Percentiles rank a stretch among this genome's conserved stretches.
Evolutionary conservation across 2,797 vertebrate species (phyloP).

Genomic region (Sebastes kiyomatsui): DNA sequence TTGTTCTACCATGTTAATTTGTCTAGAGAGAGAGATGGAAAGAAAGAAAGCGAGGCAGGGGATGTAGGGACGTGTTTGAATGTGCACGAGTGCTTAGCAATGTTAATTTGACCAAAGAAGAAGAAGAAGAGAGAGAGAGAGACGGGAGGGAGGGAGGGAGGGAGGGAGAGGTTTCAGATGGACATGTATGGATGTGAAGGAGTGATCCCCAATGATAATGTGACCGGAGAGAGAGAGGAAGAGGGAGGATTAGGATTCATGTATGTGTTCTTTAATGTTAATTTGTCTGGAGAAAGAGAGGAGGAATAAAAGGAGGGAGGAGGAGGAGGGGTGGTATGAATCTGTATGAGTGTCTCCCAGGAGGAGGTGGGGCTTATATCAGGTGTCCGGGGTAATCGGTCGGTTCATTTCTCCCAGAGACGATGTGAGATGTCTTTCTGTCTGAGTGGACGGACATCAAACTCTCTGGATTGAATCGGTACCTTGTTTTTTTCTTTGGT

Average conservation of each 20-base stretch:
- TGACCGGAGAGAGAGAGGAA: constrained; percentile 16
- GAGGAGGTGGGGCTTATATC: constrained; percentile 11
- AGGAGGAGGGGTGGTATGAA: constrained; percentile 15
- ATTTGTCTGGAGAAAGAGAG: constrained; percentile 40
- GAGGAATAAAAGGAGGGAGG: background rate
- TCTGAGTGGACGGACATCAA: background rate
- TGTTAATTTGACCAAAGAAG: constrained; percentile 85
- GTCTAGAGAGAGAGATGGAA: constrained; percentile 7
- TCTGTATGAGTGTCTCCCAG: constrained; percentile 41
- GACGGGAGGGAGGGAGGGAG: background rate
- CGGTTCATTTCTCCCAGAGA: background rate
- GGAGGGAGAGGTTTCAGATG: constrained; percentile 6
- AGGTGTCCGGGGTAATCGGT: background rate
- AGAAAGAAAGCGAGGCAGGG: constrained; percentile 60
- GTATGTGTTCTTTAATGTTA: constrained; percentile 64
- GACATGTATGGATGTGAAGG: constrained; percentile 34
- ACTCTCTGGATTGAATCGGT: background rate
- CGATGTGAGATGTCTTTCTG: background rate
- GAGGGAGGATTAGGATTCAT: constrained; percentile 57
- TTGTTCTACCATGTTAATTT: constrained; percentile 58
- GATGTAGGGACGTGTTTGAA: constrained; percentile 81
- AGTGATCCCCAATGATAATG: constrained; percentile 50
- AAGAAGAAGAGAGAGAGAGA: background rate
- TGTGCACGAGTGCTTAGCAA: constrained; percentile 86
- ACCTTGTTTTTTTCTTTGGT: background rate